These are phyloP conservation scores for Rhineura floridana DNA, from an alignment of 2,113 vertebrate species.

Conservation along the genomic window DNA sequence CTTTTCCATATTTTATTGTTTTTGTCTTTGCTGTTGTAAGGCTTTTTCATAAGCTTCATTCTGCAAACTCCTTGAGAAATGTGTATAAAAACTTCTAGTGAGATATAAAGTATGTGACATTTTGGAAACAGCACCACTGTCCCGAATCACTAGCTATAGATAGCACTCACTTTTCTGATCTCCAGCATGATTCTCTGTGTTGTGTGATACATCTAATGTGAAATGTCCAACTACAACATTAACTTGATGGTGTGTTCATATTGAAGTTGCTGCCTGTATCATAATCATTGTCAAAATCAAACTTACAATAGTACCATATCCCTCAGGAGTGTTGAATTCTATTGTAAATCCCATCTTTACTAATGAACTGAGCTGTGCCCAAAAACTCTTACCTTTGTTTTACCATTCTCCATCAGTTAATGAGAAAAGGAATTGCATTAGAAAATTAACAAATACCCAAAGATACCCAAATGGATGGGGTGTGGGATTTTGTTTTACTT, in stretches of 20 bases:
- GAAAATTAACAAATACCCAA: too few relatives aligned
- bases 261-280: constrained; percentile 45
- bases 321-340: neutral
- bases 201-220: constrained; percentile 65
- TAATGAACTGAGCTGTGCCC: neutral
- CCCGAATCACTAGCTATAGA: constrained; percentile 13
- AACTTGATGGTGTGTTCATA: constrained; percentile 49
- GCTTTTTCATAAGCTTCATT: constrained; percentile 82
- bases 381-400: too few relatives aligned
- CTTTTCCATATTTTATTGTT: constrained; percentile 50
- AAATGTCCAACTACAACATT: constrained; percentile 58
- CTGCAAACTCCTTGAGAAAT: constrained; percentile 88
- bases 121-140: constrained; percentile 27
- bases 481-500: too few relatives aligned
- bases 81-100: constrained; percentile 89
- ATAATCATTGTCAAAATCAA: constrained; percentile 37
- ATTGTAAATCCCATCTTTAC: constrained; percentile 27
- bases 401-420: too few relatives aligned
- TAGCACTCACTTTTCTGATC: constrained; percentile 49
- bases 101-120: constrained; percentile 73
- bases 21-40: constrained; percentile 73
- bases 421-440: too few relatives aligned
- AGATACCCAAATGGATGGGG: too few relatives aligned
- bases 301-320: constrained; percentile 46
- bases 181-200: constrained; percentile 50